Evolutionary conservation across 2,113 vertebrate genomes (phyloP), one percentile per base, ranked within the genome.

Genomic region (Uria lomvia): DNA sequence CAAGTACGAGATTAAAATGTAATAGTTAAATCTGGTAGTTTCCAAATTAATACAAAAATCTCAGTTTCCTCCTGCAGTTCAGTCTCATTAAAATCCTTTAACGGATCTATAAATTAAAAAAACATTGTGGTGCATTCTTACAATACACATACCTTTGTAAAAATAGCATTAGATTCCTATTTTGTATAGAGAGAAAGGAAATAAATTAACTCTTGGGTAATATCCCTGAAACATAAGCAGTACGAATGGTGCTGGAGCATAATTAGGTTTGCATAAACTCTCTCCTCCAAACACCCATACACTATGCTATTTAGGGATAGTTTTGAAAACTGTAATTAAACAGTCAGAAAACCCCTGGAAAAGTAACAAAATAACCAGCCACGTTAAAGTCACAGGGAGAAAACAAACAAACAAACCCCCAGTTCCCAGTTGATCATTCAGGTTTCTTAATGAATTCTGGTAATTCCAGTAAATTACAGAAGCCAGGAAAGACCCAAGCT

Each of bases 271-370:
- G 65, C 89, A 94, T 65, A 94, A 91, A 87, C 52, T 70, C 70
- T 56, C 81, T 88, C 74, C 77, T 93, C 63, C 73, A 67, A 91
- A 88, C 77, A 96, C 34, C 43, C 83, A 95, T 85, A 87, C 36
- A 38, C 68, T 86, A 80, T 32, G 70, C 91, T 96, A 88, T 94
- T 95, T 81, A 94, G 42, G 50, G 42, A 26, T 73, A 68, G 45
- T 66, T 93, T 86, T 88, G 81, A 97, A 97, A 96, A 73, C 84
- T 5, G 7, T 86, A 96, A 97, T 97, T 97, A 95, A 96, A 76
- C 91, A 92, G 89, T 82, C 92, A 94, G 94, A 81, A 97, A 91
- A 50, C 63, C 70, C 18, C 60, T 87, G 49, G 92, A 96, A 97
- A 95, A 83, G 68, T 68, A 96, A 75, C 83, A 79, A 91, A 95